phyloP scores from a whole-genome alignment of 2,888 invertebrate species.

The Lamellibrachia satsuma region DNA sequence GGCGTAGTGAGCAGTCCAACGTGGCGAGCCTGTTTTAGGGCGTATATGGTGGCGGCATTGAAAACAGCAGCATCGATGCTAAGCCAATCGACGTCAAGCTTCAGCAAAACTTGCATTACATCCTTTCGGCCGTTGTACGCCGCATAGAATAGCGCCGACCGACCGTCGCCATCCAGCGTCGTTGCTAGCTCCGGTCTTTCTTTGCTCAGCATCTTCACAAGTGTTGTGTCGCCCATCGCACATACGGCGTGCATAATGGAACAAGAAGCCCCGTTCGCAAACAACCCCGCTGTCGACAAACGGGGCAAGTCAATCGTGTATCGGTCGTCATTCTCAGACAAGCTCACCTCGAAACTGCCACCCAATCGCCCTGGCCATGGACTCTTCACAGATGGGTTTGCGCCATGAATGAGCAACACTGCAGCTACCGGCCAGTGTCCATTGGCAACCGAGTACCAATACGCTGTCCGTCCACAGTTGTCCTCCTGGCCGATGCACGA shows the following conservation, averaged over 20 bases:
- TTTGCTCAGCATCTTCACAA: not conserved
- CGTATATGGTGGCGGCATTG: not conserved
- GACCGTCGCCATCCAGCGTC: slow-evolving; percentile 2
- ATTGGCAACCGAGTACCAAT: not conserved
- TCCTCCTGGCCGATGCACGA: not conserved
- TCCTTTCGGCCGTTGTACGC: not conserved
- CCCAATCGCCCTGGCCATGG: not conserved
- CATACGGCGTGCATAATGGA: not conserved
- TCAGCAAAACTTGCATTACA: not conserved
- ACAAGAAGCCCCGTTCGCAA: slow-evolving; percentile 1
- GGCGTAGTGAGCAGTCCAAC: not conserved
- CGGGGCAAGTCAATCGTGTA: not conserved
- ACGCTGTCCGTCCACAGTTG: not conserved
- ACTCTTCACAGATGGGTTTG: not conserved
- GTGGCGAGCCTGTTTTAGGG: not conserved
- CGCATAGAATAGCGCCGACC: not conserved
- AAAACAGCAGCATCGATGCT: not conserved
- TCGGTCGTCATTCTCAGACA: not conserved
- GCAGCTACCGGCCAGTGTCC: not conserved
- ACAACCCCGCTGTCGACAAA: not conserved
- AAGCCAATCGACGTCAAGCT: not conserved
- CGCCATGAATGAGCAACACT: not conserved
- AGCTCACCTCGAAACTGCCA: not conserved
- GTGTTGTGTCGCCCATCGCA: not conserved
- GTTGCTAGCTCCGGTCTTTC: not conserved